Conservation (phyloP, 2,888 invertebrate genomes). For the Rhingia campestris region DNA sequence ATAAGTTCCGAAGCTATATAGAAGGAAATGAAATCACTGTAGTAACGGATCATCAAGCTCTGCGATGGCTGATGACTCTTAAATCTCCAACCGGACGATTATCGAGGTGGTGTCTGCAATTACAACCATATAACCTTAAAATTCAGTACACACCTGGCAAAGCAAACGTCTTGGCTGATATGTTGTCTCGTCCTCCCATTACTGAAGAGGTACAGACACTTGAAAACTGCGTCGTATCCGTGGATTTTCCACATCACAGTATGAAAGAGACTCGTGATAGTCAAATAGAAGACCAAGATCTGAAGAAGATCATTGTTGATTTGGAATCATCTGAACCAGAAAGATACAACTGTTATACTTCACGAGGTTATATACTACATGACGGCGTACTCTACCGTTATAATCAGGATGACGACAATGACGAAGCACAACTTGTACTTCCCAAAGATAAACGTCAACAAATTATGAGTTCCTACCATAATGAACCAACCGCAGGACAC, state of each 20-base stretch:
- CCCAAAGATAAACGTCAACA: slow-evolving; percentile 1
- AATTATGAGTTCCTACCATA: slow-evolving; percentile 9
- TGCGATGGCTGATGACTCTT: slow-evolving; percentile 80
- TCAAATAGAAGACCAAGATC: slow-evolving; percentile 69
- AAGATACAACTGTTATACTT: slow-evolving; percentile 10
- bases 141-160: slow-evolving; percentile 80
- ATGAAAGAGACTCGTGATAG: slow-evolving; percentile 17
- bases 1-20: slow-evolving; percentile 40
- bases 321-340: not conserved
- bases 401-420: slow-evolving; percentile 1
- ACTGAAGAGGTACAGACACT: not conserved
- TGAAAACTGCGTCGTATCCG: not conserved
- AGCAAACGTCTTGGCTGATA: too few relatives aligned
- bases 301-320: slow-evolving; percentile 22
- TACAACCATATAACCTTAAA: slow-evolving; percentile 80
- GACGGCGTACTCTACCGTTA: slow-evolving; percentile 23
- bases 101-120: slow-evolving; percentile 81
- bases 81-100: slow-evolving; percentile 81
- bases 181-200: too few relatives aligned
- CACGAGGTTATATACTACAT: slow-evolving; percentile 18
- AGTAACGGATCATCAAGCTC: too few relatives aligned
- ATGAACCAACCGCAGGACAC: slow-evolving; percentile 13
- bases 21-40: slow-evolving; percentile 17
- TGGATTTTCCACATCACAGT: slow-evolving; percentile 13
- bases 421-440: not conserved